Evolutionary conservation across 2,888 invertebrate species (phyloP).

Genomic region (Epinotia ramella): DNA sequence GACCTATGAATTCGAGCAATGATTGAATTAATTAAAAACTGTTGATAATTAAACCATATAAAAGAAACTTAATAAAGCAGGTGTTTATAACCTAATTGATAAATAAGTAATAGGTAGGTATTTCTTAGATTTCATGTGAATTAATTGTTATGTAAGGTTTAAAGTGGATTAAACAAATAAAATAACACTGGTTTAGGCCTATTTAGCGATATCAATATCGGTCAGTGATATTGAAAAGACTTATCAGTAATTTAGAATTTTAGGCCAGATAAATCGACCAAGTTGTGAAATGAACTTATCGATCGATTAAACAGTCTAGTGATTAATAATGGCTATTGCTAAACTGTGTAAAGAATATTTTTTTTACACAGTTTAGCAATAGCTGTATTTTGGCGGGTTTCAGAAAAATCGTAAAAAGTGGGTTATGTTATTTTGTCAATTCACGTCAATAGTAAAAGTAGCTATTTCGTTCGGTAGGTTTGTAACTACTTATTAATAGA

Average conservation of each 20-base stretch:
- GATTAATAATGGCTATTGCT: constrained; percentile 27
- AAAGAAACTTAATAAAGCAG: background rate
- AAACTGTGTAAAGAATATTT: background rate
- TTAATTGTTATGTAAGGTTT: background rate
- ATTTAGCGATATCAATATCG: constrained; percentile 42
- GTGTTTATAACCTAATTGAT: too few species aligned
- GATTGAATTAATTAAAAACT: background rate
- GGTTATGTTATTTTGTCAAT: background rate
- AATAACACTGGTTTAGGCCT: constrained; percentile 10
- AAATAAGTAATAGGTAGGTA: background rate
- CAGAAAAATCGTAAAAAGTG: background rate
- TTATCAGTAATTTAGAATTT: constrained; percentile 37
- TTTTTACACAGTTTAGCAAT: too few species aligned
- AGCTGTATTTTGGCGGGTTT: too few species aligned
- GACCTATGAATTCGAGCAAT: background rate
- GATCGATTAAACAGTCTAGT: constrained; percentile 30
- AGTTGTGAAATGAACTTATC: constrained; percentile 41
- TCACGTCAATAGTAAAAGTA: background rate
- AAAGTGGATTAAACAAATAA: constrained; percentile 14
- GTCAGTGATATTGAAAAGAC: constrained; percentile 41
- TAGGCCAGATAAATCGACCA: constrained; percentile 36
- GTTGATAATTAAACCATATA: background rate
- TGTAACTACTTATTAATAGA: background rate
- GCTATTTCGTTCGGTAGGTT: too few species aligned
- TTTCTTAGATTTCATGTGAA: background rate